Conservation (phyloP, 2,113 vertebrate genomes). For the Zosterops hypoxanthus region DNA sequence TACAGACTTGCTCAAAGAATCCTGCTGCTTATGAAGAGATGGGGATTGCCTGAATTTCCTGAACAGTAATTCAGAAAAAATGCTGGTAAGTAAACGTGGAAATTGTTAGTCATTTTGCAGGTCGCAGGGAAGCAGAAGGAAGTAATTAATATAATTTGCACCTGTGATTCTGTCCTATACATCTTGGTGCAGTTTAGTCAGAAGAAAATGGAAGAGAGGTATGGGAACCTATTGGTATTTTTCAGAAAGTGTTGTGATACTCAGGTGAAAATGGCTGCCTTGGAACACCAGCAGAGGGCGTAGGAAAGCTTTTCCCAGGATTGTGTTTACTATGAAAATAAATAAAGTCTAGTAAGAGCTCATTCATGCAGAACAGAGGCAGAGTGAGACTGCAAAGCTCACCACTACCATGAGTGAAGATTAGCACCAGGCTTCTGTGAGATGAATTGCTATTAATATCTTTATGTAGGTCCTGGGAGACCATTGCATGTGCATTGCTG, state of each 20-base stretch:
- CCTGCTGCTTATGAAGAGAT: not conserved
- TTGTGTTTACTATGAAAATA: not conserved
- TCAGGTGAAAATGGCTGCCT: not conserved
- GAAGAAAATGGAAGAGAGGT: not conserved
- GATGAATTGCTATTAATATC: not conserved
- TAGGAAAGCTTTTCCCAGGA: not conserved
- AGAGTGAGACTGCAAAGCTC: not conserved
- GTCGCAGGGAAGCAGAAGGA: not conserved
- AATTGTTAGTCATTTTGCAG: not conserved
- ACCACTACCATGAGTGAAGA: not conserved
- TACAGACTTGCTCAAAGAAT: not conserved
- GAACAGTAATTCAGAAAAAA: not conserved
- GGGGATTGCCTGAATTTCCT: not conserved
- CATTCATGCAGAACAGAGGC: not conserved
- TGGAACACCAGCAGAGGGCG: constrained; percentile 43
- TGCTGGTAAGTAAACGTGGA: not conserved
- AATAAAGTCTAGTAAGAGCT: not conserved
- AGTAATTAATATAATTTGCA: not conserved
- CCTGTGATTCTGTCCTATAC: not conserved
- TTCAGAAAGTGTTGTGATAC: not conserved
- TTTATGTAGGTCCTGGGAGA: not conserved
- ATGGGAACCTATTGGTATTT: not conserved
- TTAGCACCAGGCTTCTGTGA: not conserved
- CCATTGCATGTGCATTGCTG: not conserved
- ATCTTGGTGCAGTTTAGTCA: not conserved